Base-by-base conservation (phyloP, 2,797 vertebrate genomes). In the Etheostoma nigrum region DNA sequence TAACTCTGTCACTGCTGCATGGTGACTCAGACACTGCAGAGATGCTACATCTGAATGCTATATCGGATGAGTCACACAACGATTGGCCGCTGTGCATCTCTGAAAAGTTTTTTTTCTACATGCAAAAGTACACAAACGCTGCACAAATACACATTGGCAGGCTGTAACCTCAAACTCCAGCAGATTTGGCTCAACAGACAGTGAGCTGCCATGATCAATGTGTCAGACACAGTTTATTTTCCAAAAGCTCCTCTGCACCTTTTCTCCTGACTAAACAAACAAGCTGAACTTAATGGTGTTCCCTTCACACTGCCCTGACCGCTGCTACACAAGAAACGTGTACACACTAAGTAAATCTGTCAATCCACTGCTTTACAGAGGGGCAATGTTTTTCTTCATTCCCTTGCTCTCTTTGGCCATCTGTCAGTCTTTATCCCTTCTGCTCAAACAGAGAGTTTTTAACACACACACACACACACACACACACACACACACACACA, bases 21-120 rank as follows among this genome's bases (percentile, higher is more conserved):
- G 90, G 92, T 95, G 94, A 95, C 91, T 95, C 93, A 95, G 88
- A 93, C 90, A 91, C 93, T 94, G 91, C 93, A 92, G 92, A 91
- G 89, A 89, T 52, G 81, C 83, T 81, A 85, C 82, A 90, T 89
- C 88, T 89, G 88, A 91, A 91, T 87, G 85, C 84, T 88, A 82
- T 65, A 81, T 74, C 13, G 79, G 81, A 90, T 95, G 93, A 95
- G 86, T 95, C 94, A 93, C 88, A 79, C 85, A 40, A 74, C 21
- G 18, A 57, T 79, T 53, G 16, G 74, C 86, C 70, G 15, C 64
- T 55, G 84, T 87, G 85, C 54, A 33, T 70, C 73, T 64, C 62
- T 44, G 36, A n/a, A 83, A 91, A 83, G 55, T 88, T 84, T 40
- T 72, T 33, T 33, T 25, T 7, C 54, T 18, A 3, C 25, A 23